Evolutionary conservation across 2,888 invertebrate species (phyloP), one percentile per base, ranked within the genome.

Genomic region (Drosophila anceps): DNA sequence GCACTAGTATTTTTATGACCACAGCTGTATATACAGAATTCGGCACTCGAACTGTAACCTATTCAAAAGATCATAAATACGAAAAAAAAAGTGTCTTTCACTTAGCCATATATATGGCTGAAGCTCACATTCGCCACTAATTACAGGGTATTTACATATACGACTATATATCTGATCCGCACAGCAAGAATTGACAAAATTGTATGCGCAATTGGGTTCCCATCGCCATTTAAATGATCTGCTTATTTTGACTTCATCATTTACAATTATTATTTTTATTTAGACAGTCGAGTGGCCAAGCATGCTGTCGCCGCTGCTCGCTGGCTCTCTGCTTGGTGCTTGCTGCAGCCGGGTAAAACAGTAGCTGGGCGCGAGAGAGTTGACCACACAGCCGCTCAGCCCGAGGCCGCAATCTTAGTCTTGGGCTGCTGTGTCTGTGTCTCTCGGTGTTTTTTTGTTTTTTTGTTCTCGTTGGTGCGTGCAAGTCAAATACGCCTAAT

Each of bases 401-500:
- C 31, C 20, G 8, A 41, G 41, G 13, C 71, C 66, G 35, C 54
- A 50, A 12, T 15, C 46, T 41, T 9, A 24, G 13, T 12, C 44
- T 24, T 8, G 1, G 46, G 6, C 46, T 72, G 20, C 51, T 72
- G 20, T 53, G 12, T 48, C 29, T 46, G 6, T 13, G 20, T 24
- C 24, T 37, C 12, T n/a, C n/a, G n/a, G n/a, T n/a, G n/a, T n/a
- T n/a, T n/a, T n/a, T n/a, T n/a, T 68, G 59, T 31, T 39, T 62
- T 73, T 73, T 67, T 59, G 67, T 86, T 82, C 69, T 75, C 63
- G 84, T 81, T 84, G 91, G 90, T 91, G 91, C 92, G 85, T 88
- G 81, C 87, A 91, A 92, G 87, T 90, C 90, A 92, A 92, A 92
- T 91, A 91, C 83, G 90, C 91, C 92, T 92, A 92, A 92, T 92